Base-by-base conservation (phyloP, 1,140 invertebrate genomes). In the Drosophila auraria region DNA sequence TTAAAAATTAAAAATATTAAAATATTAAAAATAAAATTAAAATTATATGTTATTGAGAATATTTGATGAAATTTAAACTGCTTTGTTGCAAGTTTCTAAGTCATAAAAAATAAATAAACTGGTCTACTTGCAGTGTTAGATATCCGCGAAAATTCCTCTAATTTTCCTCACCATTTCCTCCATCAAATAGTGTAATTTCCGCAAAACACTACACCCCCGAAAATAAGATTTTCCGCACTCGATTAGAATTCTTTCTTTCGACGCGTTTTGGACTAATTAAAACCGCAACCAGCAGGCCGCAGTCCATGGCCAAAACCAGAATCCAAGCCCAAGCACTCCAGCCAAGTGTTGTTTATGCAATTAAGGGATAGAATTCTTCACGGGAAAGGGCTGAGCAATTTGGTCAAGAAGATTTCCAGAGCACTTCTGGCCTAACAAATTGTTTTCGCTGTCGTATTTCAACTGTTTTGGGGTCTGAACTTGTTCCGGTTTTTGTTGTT, bases 351-450 rank as follows among this genome's bases (percentile, higher is more conserved):
- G 64, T 65, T 62, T 58, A 66, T 58, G 57, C 61, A 83, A 81
- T 81, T 72, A 72, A 49, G 40, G 33, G 45, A 15, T 8, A 12
- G 15, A 40, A 63, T 49, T 69, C 36, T 23, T 23, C 25, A 5
- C 8, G 49, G 20, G 12, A 54, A 62, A 42, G 51, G 63, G 30
- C 36, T 53, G 51, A 59, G 49, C 40, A 53, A 57, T 61, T 68
- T 56, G 61, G 42, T 47, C 53, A 54, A 79, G 45, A 60, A 62
- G 64, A 81, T 80, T 89, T 79, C 63, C 78, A 70, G 63, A 87
- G 74, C 56, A 80, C 86, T 90, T 89, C 89, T 82, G 45, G 80
- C 73, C 72, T 70, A 89, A 90, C 86, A 89, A 89, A 86, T 90
- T 90, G 83, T 89, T 89, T 90, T 90, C 51, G 61, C 86, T 76